Evolutionary conservation across 2,888 invertebrate genomes (phyloP).

Genomic region (Nasonia oneida): DNA sequence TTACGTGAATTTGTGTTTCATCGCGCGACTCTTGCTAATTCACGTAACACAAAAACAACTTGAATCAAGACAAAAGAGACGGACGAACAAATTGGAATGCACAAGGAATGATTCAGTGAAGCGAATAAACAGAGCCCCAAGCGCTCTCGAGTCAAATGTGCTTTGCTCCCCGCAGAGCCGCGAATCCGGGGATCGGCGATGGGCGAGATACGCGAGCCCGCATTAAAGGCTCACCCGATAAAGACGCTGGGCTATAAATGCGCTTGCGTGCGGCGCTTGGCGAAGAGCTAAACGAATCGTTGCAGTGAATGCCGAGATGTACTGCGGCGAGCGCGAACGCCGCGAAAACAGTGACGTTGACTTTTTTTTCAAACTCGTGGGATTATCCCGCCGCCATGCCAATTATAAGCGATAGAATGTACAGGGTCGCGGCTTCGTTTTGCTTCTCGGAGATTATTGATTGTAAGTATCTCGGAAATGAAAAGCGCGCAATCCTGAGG

Average conservation of each 20-base stretch:
- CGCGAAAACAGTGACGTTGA: neutral
- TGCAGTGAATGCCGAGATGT: neutral
- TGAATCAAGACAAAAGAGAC: neutral
- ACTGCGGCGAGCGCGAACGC: neutral
- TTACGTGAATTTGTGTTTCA: neutral
- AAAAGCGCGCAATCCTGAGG: too few species aligned
- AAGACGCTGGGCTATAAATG: conserved; percentile 1
- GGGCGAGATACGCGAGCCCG: conserved; percentile 11
- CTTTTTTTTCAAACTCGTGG: neutral
- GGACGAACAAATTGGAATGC: neutral
- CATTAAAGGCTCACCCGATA: conserved; percentile 23
- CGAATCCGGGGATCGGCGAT: conserved; percentile 10
- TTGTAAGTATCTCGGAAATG: neutral
- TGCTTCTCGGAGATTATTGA: neutral
- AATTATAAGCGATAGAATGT: neutral
- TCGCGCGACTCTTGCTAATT: neutral
- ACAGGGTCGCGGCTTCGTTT: neutral
- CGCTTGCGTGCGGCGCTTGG: neutral
- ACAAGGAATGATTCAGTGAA: neutral
- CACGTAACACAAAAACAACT: neutral
- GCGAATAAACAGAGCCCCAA: neutral
- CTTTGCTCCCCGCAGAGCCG: neutral
- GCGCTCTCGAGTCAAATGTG: neutral
- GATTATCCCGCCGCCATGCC: neutral
- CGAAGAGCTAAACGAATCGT: neutral